phyloP scores from a whole-genome alignment of 2,113 vertebrate genomes.

The Odocoileus hemionus region DNA sequence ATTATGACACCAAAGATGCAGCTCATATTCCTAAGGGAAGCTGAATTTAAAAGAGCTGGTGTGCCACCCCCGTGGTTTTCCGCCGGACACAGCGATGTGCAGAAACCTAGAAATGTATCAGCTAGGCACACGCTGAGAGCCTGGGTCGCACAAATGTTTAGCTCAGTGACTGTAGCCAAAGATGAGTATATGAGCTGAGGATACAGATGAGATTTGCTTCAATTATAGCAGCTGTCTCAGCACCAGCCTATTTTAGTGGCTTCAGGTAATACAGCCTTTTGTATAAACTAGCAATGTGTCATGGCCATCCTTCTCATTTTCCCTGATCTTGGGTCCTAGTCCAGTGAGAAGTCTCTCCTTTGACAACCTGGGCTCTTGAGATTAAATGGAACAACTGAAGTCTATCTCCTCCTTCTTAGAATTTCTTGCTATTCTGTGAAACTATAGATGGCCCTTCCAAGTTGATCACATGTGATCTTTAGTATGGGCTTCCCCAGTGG shows the following conservation, averaged over 20 bases:
- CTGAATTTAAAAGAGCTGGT: background rate
- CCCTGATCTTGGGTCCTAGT: background rate
- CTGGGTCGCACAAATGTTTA: conserved; percentile 18
- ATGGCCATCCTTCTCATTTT: conserved; percentile 5
- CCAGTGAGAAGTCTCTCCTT: background rate
- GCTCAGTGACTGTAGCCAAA: conserved; percentile 27
- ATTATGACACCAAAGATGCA: background rate
- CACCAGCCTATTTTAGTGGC: background rate
- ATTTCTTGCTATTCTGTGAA: conserved; percentile 46
- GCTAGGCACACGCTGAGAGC: background rate
- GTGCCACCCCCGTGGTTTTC: background rate
- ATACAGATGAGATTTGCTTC: conserved; percentile 60
- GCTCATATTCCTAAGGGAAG: conserved; percentile 27
- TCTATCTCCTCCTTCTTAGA: background rate
- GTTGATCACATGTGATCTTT: background rate
- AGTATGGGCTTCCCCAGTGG: background rate
- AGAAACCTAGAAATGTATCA: conserved; percentile 53
- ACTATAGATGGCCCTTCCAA: background rate
- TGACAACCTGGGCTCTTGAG: background rate
- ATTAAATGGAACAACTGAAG: conserved; percentile 37
- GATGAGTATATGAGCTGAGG: conserved; percentile 26
- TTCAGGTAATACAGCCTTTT: conserved; percentile 25
- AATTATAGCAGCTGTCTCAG: conserved; percentile 52
- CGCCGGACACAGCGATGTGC: background rate
- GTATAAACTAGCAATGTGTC: background rate